Evolutionary conservation across 2,113 vertebrate genomes (phyloP).

Genomic region (Uria aalge): DNA sequence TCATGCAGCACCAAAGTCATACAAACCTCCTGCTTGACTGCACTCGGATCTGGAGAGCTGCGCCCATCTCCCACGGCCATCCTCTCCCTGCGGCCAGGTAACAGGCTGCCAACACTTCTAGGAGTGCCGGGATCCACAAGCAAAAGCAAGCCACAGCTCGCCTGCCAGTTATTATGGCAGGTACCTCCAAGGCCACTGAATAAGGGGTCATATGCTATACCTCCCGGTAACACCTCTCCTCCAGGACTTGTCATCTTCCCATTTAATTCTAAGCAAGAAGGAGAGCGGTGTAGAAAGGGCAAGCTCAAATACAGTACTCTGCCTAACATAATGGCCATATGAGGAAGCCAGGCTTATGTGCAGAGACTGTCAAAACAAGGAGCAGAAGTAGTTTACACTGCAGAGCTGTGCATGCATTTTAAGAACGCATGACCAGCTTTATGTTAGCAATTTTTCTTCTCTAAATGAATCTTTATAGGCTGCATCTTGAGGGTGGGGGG

Average conservation of each 20-base stretch:
- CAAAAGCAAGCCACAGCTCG: not conserved
- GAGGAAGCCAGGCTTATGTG: not conserved
- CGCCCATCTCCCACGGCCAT: not conserved
- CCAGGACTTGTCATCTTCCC: not conserved
- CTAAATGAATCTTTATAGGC: not conserved
- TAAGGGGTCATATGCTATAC: not conserved
- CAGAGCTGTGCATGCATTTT: not conserved
- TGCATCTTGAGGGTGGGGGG: not conserved
- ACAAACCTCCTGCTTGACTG: not conserved
- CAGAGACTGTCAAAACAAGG: not conserved
- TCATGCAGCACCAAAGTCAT: not conserved
- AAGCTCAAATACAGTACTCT: not conserved
- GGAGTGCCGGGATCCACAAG: not conserved
- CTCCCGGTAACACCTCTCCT: not conserved
- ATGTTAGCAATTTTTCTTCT: not conserved
- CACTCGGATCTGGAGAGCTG: not conserved
- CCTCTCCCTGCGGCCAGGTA: not conserved
- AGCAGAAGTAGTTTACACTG: not conserved
- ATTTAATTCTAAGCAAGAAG: not conserved
- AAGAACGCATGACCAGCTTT: not conserved
- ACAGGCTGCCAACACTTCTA: not conserved
- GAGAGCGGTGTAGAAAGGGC: fast-evolving
- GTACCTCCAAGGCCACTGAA: not conserved
- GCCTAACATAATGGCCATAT: fast-evolving
- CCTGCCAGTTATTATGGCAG: not conserved